Conservation (phyloP, 2,888 invertebrate species). For the Campoplex capitator region DNA sequence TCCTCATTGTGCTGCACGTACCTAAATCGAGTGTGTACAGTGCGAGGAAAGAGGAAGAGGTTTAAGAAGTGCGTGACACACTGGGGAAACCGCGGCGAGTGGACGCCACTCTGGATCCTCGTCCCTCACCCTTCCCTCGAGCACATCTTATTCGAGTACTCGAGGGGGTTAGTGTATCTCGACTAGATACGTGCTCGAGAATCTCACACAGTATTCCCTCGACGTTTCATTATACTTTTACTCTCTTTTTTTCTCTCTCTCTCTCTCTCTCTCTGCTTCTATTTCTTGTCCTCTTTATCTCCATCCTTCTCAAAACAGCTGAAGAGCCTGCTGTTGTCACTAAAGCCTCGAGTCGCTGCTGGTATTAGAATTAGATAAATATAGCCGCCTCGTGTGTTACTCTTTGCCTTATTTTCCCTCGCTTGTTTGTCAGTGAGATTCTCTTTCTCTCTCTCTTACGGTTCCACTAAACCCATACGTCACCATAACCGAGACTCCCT, state of each 20-base stretch:
- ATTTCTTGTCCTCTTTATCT: neutral
- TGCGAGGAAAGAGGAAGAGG: constrained; percentile 42
- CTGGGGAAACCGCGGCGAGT: constrained; percentile 76
- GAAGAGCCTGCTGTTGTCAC: constrained; percentile 36
- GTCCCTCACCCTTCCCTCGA: constrained; percentile 42
- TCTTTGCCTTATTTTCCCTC: constrained; percentile 17
- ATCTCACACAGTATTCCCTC: constrained; percentile 65
- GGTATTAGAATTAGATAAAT: constrained; percentile 78
- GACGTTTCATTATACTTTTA: constrained; percentile 39
- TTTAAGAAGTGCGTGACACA: constrained; percentile 76
- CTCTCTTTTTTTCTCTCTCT: constrained; percentile 18
- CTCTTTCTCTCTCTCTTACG: neutral
- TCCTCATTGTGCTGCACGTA: constrained; percentile 18
- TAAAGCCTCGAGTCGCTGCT: constrained; percentile 54
- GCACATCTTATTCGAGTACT: constrained; percentile 31
- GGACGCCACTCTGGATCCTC: constrained; percentile 57
- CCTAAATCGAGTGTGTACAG: constrained; percentile 33
- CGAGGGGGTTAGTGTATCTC: constrained; percentile 52
- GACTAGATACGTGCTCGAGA: constrained; percentile 57
- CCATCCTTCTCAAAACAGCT: constrained; percentile 13
- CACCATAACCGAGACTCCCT: neutral
- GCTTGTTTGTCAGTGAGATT: constrained; percentile 43
- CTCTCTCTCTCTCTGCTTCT: neutral
- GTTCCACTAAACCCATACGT: constrained; percentile 9
- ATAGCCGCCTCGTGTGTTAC: constrained; percentile 68